Evolutionary conservation across 23 tunicate genomes (phyloP).

Genomic region (Corella eumyota): DNA sequence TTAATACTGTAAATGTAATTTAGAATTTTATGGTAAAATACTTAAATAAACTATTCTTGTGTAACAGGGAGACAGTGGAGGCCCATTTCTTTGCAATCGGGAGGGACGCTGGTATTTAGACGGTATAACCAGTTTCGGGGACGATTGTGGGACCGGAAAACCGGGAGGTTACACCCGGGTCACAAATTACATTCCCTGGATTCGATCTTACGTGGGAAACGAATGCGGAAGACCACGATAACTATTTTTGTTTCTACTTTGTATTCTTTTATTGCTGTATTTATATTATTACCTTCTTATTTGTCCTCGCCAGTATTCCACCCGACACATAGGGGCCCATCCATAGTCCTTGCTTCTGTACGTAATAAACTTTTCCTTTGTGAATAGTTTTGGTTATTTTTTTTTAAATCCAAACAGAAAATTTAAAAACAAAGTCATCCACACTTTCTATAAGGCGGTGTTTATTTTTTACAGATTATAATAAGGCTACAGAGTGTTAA

Average conservation of each 20-base stretch:
- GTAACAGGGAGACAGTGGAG: slow-evolving; percentile 97
- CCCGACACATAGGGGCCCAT: no score
- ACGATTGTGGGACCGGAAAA: slow-evolving; percentile 47
- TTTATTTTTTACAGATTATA: no score
- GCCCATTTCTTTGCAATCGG: slow-evolving; percentile 52
- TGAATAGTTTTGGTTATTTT: no score
- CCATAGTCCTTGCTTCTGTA: no score
- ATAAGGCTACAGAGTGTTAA: no score
- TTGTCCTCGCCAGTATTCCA: neutral
- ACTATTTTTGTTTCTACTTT: neutral
- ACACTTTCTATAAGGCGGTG: no score
- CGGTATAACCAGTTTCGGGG: slow-evolving; percentile 88
- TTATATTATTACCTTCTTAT: neutral
- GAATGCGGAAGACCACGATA: slow-evolving; percentile 17
- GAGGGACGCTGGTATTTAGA: slow-evolving; percentile 39
- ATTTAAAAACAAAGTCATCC: no score
- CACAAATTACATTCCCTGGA: slow-evolving; percentile 68
- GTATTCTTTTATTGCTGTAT: neutral
- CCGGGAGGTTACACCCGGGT: slow-evolving; percentile 95
- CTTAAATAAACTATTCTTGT: no score
- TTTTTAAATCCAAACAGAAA: no score
- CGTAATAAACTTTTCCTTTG: no score
- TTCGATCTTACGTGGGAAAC: slow-evolving; percentile 37
- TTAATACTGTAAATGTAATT: no score
- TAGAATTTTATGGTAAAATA: no score